Conservation (phyloP, 2,888 invertebrate genomes). For the Clivina fossor region DNA sequence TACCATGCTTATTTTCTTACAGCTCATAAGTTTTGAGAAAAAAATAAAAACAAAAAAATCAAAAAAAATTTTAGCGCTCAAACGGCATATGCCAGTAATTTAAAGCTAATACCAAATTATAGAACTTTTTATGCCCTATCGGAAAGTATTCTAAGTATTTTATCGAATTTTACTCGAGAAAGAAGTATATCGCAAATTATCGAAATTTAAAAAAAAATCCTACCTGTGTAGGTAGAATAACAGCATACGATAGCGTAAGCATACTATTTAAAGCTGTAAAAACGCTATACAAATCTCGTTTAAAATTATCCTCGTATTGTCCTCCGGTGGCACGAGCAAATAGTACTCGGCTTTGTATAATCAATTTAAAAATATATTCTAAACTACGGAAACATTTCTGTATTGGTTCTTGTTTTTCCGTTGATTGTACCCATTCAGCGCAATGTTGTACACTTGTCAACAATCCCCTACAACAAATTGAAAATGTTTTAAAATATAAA, state of each 20-base stretch:
- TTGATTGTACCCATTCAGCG: conserved; percentile 82
- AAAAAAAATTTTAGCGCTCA: no score
- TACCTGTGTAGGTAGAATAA: conserved; percentile 77
- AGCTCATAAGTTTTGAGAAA: no score
- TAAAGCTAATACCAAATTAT: no score
- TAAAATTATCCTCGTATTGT: conserved; percentile 85
- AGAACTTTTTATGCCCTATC: no score
- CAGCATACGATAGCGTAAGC: conserved; percentile 69
- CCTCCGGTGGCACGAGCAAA: conserved; percentile 87
- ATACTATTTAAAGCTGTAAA: conserved; percentile 78
- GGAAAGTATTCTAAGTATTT: no score
- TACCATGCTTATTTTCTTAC: no score
- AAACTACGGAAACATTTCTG: conserved; percentile 87
- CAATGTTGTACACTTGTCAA: conserved; percentile 88
- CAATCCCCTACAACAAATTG: conserved; percentile 64
- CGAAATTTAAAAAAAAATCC: no score
- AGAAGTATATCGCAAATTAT: no score
- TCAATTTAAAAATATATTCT: conserved; percentile 90
- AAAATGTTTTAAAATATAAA: no score
- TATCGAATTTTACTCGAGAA: no score
- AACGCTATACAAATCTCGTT: conserved; percentile 77
- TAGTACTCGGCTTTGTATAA: conserved; percentile 82
- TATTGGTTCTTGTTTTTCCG: conserved; percentile 86
- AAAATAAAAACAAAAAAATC: no score
- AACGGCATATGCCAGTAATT: no score